Conservation (phyloP, 2,797 vertebrate species). For the Xyrichtys novacula region DNA sequence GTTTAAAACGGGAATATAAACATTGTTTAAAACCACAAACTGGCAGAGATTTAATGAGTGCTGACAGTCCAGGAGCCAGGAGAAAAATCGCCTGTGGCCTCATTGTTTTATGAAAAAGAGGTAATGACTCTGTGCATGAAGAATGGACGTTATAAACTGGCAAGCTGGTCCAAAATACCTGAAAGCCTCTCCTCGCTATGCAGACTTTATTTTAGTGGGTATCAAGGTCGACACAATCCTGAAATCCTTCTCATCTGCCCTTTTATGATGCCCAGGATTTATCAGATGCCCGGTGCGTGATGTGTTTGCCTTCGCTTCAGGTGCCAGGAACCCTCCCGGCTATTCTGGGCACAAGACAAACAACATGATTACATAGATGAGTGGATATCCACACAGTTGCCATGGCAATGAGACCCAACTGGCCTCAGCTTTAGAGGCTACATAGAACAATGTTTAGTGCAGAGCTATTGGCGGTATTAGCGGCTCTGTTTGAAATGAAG, state of each 20-base stretch:
- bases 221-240: background rate
- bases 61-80: constrained; percentile 36
- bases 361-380: constrained; percentile 58
- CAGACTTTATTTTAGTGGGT: background rate
- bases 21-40: constrained; percentile 33
- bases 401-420: constrained; percentile 62
- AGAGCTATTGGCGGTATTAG: background rate
- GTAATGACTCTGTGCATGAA: constrained; percentile 19
- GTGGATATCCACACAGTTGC: constrained; percentile 62
- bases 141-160: constrained; percentile 25
- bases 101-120: constrained; percentile 38
- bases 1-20: constrained; percentile 42
- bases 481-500: constrained; percentile 1
- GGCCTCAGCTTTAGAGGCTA: constrained; percentile 44
- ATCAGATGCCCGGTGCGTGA: constrained; percentile 40
- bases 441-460: constrained; percentile 39
- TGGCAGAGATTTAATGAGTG: constrained; percentile 33
- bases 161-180: constrained; percentile 24
- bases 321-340: constrained; percentile 60
- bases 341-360: constrained; percentile 72
- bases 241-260: constrained; percentile 6
- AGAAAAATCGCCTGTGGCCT: constrained; percentile 27
- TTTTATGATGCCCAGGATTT: constrained; percentile 27
- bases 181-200: constrained; percentile 2
- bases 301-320: constrained; percentile 56